Conservation (phyloP, 2,888 invertebrate genomes). For the Apodemia hepburni region DNA sequence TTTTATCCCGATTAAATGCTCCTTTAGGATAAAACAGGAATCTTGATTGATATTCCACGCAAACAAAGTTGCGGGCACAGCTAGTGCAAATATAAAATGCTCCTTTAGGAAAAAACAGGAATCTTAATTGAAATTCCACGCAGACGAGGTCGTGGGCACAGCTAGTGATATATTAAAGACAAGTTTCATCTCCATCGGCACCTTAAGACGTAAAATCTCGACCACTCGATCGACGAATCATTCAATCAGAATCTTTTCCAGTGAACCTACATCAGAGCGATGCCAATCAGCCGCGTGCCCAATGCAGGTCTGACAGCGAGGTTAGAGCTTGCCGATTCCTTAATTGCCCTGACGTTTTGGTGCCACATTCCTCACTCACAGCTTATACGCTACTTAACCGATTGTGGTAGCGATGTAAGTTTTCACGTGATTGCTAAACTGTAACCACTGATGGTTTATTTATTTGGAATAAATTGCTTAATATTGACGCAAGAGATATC, state of each 20-base stretch:
- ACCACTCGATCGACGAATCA: too few species aligned
- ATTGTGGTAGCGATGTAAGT: slow-evolving; percentile 29
- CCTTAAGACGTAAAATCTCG: too few species aligned
- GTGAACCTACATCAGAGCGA: slow-evolving; percentile 29
- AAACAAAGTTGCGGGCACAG: too few species aligned
- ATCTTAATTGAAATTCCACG: too few species aligned
- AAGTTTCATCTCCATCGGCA: too few species aligned
- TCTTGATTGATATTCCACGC: too few species aligned
- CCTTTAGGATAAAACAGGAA: too few species aligned
- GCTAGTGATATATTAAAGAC: too few species aligned
- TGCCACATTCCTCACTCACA: slow-evolving; percentile 63
- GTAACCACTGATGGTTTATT: slow-evolving; percentile 17
- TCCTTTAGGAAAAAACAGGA: too few species aligned
- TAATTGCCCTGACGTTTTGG: slow-evolving; percentile 80
- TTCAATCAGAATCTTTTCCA: slow-evolving; percentile 31
- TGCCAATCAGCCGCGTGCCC: slow-evolving; percentile 72
- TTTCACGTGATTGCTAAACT: slow-evolving; percentile 27
- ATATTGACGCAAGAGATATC: not conserved
- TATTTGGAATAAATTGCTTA: slow-evolving; percentile 17
- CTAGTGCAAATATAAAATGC: too few species aligned
- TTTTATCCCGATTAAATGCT: too few species aligned
- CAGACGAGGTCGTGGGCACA: too few species aligned
- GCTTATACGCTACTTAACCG: slow-evolving; percentile 54
- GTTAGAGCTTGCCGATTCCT: slow-evolving; percentile 79
- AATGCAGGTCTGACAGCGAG: slow-evolving; percentile 70